These are phyloP conservation scores for Xiphophorus maculatus DNA, from an alignment of 2,113 vertebrate species.

Conservation along the genomic window DNA sequence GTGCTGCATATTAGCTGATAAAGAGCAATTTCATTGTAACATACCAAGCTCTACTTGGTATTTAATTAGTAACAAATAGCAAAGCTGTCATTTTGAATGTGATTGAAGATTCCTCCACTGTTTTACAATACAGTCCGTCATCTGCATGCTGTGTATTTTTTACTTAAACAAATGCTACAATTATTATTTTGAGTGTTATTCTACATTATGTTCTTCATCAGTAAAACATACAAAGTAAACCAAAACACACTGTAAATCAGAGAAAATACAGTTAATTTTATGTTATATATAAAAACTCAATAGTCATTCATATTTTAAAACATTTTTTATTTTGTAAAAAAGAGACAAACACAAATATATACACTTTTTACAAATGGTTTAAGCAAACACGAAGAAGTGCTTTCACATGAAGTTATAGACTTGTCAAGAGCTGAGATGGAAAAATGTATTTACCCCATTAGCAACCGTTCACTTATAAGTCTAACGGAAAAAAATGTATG, in stretches of 20 bases:
- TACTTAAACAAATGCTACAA: no score
- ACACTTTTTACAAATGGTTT: slow-evolving; percentile 29
- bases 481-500: slow-evolving; percentile 41
- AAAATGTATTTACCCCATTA: slow-evolving; percentile 3
- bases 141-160: background rate
- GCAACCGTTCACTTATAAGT: background rate
- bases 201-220: no score
- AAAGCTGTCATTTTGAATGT: background rate
- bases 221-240: no score
- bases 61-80: background rate
- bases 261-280: background rate
- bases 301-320: background rate
- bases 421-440: background rate
- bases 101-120: background rate
- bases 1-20: background rate
- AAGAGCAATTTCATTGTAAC: background rate
- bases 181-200: background rate
- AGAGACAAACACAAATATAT: slow-evolving; percentile 54
- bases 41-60: background rate
- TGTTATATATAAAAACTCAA: slow-evolving; percentile 3
- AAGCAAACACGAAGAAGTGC: background rate
- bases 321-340: slow-evolving; percentile 42
- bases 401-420: slow-evolving; percentile 5
- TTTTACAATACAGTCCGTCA: background rate
- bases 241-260: background rate